Conservation (phyloP, 2,888 invertebrate genomes). For the Cheiracanthium punctorium region DNA sequence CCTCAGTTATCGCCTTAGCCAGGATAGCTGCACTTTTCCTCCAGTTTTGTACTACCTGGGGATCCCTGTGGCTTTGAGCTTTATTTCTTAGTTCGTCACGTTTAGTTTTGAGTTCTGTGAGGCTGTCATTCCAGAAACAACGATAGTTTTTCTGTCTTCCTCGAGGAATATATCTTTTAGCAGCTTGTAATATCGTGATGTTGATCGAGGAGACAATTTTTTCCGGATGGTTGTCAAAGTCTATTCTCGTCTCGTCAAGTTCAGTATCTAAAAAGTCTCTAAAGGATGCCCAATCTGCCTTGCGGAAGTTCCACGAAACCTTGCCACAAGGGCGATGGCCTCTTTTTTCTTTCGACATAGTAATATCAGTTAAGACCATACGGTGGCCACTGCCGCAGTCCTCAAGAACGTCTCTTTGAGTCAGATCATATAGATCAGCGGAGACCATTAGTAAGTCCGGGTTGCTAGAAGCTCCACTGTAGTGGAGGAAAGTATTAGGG, state of each 20-base stretch:
- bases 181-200: constrained; percentile 14
- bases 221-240: constrained; percentile 21
- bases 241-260: neutral
- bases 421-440: neutral
- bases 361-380: constrained; percentile 1
- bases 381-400: constrained; percentile 27
- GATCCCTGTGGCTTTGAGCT: neutral
- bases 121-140: constrained; percentile 20
- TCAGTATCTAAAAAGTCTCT: constrained; percentile 16
- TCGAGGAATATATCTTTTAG: constrained; percentile 19
- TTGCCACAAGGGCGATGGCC: neutral
- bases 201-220: constrained; percentile 24
- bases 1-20: neutral
- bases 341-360: neutral
- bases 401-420: constrained; percentile 2
- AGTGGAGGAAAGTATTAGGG: constrained; percentile 11
- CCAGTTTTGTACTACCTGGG: neutral
- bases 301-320: constrained; percentile 35
- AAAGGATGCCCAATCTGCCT: constrained; percentile 17
- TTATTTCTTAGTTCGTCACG: neutral
- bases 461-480: constrained; percentile 12
- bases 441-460: constrained; percentile 34
- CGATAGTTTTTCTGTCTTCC: constrained; percentile 14
- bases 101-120: constrained; percentile 6
- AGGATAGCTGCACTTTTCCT: neutral